Percentiles rank a stretch among this genome's conserved stretches.
Evolutionary conservation across 2,797 vertebrate genomes (phyloP).

Genomic region (Nothura maculosa): DNA sequence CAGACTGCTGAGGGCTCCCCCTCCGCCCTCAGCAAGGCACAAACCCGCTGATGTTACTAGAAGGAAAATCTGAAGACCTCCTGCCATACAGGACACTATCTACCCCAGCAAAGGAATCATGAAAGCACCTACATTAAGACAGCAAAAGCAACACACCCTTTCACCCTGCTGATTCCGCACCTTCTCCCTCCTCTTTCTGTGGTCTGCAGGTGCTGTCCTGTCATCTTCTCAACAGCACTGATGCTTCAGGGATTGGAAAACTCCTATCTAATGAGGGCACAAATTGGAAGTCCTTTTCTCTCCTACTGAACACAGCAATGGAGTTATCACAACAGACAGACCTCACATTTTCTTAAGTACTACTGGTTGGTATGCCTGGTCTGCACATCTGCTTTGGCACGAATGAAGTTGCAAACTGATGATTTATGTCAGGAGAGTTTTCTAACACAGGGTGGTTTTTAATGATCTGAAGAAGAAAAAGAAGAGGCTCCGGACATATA

Average conservation of each 20-base stretch:
- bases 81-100: accelerated
- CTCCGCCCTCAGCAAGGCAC: neutral
- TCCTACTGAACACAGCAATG: accelerated
- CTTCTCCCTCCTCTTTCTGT: neutral
- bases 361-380: accelerated
- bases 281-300: neutral
- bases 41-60: neutral
- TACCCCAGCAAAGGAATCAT: neutral
- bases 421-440: neutral
- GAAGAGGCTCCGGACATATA: neutral
- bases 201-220: neutral
- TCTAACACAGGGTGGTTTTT: neutral
- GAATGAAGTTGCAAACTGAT: neutral
- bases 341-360: accelerated
- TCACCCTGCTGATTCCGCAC: neutral
- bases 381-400: accelerated
- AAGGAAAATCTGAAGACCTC: neutral
- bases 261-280: neutral
- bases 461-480: neutral
- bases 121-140: neutral
- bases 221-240: neutral
- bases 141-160: neutral
- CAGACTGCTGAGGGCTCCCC: neutral
- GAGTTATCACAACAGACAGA: accelerated
- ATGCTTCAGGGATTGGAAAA: neutral